These are phyloP conservation scores for Podarcis muralis DNA, from an alignment of 2,113 vertebrate species.

Conservation along the genomic window DNA sequence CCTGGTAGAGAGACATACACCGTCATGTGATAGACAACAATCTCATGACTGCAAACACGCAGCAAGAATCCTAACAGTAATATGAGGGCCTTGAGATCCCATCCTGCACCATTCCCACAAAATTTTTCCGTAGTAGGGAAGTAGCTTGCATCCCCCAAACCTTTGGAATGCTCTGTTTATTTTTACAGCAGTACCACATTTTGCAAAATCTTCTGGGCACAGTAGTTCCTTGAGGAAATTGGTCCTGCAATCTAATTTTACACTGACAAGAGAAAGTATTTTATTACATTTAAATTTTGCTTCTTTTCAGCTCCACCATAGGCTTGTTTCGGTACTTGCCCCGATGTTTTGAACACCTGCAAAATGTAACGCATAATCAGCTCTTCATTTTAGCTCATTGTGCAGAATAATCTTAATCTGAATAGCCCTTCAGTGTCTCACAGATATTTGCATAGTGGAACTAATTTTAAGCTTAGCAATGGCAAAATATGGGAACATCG, in stretches of 20 bases:
- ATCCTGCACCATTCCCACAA: background rate
- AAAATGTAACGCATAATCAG: background rate
- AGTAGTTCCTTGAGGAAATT: background rate
- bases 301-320: background rate
- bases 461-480: background rate
- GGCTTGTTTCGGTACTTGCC: background rate
- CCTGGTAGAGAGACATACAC: too few relatives aligned
- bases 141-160: background rate
- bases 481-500: background rate
- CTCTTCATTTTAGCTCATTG: background rate
- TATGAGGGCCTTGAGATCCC: background rate
- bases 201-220: background rate
- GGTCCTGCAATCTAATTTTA: background rate
- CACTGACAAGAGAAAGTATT: too few relatives aligned
- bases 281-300: background rate
- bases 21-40: too few relatives aligned
- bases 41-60: too few relatives aligned
- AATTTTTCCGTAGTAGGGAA: background rate
- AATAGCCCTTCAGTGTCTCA: background rate
- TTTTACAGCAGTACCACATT: background rate
- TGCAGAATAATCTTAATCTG: background rate
- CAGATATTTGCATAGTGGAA: background rate
- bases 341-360: background rate
- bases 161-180: background rate
- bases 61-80: too few relatives aligned